phyloP scores from a whole-genome alignment of 2,888 invertebrate genomes.

The Sycophila texana region DNA sequence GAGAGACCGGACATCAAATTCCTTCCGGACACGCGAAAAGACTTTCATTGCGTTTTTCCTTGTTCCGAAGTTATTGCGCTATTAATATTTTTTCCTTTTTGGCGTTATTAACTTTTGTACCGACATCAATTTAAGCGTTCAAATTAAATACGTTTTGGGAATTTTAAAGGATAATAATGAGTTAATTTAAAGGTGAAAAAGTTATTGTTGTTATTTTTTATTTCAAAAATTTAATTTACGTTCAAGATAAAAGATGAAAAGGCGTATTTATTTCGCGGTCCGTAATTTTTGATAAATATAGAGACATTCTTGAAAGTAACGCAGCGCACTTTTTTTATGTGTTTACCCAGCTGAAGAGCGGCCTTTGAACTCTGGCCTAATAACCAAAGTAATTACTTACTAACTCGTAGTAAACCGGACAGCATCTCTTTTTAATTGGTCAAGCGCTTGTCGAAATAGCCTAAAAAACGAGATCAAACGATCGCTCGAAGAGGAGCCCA shows the following conservation, averaged over 20 bases:
- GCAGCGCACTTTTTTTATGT: background rate
- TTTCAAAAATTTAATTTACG: too few species aligned
- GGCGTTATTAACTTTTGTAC: background rate
- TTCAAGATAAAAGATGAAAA: too few species aligned
- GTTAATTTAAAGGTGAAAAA: too few species aligned
- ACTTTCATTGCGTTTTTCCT: slow-evolving; percentile 4
- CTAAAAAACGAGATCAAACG: slow-evolving; percentile 36
- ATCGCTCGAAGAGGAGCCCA: slow-evolving; percentile 13
- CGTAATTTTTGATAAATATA: too few species aligned
- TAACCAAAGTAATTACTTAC: slow-evolving; percentile 15
- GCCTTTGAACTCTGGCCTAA: slow-evolving; percentile 23
- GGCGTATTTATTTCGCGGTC: too few species aligned
- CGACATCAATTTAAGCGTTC: background rate
- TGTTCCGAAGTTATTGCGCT: background rate
- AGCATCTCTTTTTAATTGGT: slow-evolving; percentile 41
- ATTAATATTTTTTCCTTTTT: background rate
- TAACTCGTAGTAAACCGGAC: background rate
- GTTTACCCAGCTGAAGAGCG: background rate
- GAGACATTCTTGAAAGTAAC: background rate
- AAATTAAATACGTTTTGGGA: too few species aligned
- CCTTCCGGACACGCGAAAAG: slow-evolving; percentile 17
- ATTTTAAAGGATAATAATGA: too few species aligned
- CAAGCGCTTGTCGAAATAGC: slow-evolving; percentile 12
- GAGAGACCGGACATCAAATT: slow-evolving; percentile 14
- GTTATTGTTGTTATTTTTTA: too few species aligned